These are phyloP conservation scores for Solea senegalensis DNA, from an alignment of 2,113 vertebrate genomes.

Conservation along the genomic window DNA sequence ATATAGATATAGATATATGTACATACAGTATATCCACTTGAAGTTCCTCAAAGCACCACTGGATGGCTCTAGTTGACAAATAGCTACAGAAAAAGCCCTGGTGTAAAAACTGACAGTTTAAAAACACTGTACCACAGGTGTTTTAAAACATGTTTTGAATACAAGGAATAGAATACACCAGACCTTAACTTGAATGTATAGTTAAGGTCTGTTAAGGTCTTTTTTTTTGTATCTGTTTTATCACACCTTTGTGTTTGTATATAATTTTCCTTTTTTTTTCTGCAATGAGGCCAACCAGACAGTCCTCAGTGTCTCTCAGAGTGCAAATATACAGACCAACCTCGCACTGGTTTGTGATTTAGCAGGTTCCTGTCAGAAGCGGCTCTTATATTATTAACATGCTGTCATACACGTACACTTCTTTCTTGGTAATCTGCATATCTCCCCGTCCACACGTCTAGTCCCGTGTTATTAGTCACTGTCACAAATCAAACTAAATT, in stretches of 20 bases:
- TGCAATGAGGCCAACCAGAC: not conserved
- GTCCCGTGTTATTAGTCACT: slow-evolving; percentile 15
- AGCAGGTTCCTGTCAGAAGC: slow-evolving; percentile 29
- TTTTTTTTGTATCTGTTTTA: too few relatives aligned
- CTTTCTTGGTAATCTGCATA: slow-evolving; percentile 29
- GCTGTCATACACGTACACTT: slow-evolving; percentile 49
- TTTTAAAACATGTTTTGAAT: too few relatives aligned
- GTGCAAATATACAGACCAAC: not conserved
- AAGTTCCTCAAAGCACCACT: slow-evolving; percentile 68
- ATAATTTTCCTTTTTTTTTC: not conserved
- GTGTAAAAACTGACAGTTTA: too few relatives aligned
- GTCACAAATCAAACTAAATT: slow-evolving; percentile 31
- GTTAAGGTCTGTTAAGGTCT: too few relatives aligned
- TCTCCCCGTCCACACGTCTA: slow-evolving; percentile 30
- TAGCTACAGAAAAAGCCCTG: not conserved
- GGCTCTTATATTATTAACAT: slow-evolving; percentile 24
- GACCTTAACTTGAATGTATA: too few relatives aligned
- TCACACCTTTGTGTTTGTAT: too few relatives aligned
- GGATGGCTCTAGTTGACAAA: slow-evolving; percentile 75
- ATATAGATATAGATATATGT: too few relatives aligned
- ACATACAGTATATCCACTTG: not conserved
- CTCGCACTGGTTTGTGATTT: slow-evolving; percentile 16
- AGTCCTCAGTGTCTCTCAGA: not conserved
- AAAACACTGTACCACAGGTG: too few relatives aligned
- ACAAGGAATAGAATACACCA: too few relatives aligned